Evolutionary conservation across 2,888 invertebrate species (phyloP).

Genomic region (Tetrapedia diversipes): DNA sequence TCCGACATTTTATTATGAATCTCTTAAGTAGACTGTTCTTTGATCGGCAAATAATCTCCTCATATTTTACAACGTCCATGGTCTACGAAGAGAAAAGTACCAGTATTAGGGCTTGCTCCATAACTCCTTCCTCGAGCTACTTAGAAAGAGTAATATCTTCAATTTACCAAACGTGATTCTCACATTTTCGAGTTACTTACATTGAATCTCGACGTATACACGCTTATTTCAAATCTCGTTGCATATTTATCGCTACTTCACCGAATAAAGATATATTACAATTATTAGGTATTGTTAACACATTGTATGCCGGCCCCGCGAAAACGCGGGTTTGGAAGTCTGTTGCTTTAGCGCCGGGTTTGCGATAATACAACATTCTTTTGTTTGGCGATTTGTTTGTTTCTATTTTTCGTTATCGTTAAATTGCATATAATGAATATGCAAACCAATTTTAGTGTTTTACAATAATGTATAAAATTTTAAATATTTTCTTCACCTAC

Average conservation of each 20-base stretch:
- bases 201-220: not conserved
- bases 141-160: constrained; percentile 16
- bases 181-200: constrained; percentile 1
- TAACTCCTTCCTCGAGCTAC: constrained; percentile 4
- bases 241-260: constrained; percentile 9
- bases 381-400: no score
- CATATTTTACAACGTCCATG: constrained; percentile 18
- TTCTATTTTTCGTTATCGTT: no score
- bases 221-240: not conserved
- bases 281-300: no score
- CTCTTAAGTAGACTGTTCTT: constrained; percentile 12
- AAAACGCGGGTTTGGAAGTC: no score
- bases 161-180: constrained; percentile 1
- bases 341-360: no score
- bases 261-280: no score
- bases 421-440: no score
- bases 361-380: no score
- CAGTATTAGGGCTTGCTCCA: constrained; percentile 3
- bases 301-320: no score
- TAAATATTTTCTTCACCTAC: no score
- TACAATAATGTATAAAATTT: no score
- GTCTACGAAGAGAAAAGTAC: not conserved
- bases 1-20: constrained; percentile 13
- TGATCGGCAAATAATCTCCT: constrained; percentile 27
- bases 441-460: no score